Base-by-base conservation (phyloP, 2,888 invertebrate genomes). In the Drosophila sordidula region DNA sequence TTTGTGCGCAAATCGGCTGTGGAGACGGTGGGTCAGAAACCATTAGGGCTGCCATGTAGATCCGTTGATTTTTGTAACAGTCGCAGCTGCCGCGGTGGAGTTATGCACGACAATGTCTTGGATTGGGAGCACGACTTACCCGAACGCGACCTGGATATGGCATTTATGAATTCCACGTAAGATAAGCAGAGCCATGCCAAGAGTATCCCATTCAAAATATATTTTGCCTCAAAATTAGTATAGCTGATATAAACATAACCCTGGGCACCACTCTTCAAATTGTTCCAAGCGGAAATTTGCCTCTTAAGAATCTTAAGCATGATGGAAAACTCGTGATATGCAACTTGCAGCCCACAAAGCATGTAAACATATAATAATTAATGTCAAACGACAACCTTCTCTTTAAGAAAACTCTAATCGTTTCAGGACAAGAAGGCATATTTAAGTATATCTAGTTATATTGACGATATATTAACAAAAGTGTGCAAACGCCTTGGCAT, bases 231-330 rank as follows among this genome's bases (percentile, higher is more conserved):
- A 8, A 47, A 18, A 26, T 18, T 41, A 98, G 98, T 90, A 93
- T 97, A 89, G 97, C 98, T 63, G 98, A 99, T 93, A 92, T 99
- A 54, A 97, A 97, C 91, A 95, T 99, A 87, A 97, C 98, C 83
- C 93, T 99, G 72, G 99, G 99, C 34, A 98, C 99, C n/a, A 98
- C 99, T 5, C 93, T 99, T 54, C 99, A 99, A 94, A 99, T 99
- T 80, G 90, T 98, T 75, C 99, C 99, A 41, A 98, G 98, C 93
- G 99, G 98, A 12, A 97, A 97, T 92, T 93, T 99, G 78, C 99
- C 99, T 4, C 92, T 98, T 36, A 95, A 95, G 89, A 96, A 96
- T 70, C 95, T 96, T 81, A 97, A 96, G 90, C 96, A 96, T 91
- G 96, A 95, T 25, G 98, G 98, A 4, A 96, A 96, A 91, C 93